Conservation (phyloP, 2,113 vertebrate genomes). For the Meleagris gallopavo region DNA sequence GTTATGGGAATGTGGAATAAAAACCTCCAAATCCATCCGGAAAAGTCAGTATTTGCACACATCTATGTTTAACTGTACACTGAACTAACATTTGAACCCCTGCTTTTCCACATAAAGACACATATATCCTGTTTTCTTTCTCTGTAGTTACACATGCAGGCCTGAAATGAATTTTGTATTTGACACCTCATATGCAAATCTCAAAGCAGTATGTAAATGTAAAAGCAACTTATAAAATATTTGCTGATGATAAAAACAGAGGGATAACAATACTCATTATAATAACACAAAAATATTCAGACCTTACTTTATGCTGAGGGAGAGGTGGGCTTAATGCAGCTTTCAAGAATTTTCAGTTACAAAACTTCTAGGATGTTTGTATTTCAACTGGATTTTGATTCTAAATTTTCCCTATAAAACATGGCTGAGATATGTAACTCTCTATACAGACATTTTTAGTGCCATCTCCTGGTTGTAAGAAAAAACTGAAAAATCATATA, state of each 20-base stretch:
- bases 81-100: background rate
- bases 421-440: background rate
- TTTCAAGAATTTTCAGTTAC: conserved; percentile 44
- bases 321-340: background rate
- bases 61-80: background rate
- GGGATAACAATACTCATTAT: background rate
- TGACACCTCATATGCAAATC: background rate
- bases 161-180: background rate
- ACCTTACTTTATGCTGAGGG: background rate
- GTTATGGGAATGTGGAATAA: background rate
- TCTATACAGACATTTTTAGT: conserved; percentile 59
- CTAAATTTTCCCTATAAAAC: conserved; percentile 38
- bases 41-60: background rate
- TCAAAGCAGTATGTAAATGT: background rate
- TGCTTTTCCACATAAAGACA: background rate
- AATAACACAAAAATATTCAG: background rate
- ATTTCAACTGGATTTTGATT: background rate
- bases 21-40: background rate
- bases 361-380: background rate
- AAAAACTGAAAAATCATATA: conserved; percentile 55
- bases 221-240: background rate
- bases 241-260: background rate
- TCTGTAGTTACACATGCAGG: accelerated
- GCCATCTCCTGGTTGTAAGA: conserved; percentile 75
- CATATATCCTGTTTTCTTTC: background rate